These are phyloP conservation scores for Lates calcarifer DNA, from an alignment of 2,113 vertebrate genomes.

Conservation along the genomic window DNA sequence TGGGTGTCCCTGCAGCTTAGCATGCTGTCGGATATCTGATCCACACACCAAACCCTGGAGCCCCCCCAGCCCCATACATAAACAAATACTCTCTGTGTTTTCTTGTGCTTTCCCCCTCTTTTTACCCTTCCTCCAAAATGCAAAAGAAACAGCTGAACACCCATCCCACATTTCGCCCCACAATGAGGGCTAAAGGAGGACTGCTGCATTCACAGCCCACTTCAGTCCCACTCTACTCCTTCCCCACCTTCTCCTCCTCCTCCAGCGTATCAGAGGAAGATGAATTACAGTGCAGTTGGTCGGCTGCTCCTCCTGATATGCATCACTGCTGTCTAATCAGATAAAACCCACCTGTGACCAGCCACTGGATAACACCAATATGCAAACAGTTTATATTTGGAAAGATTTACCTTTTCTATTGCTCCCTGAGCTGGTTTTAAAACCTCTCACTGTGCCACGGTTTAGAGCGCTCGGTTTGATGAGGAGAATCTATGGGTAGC, in stretches of 20 bases:
- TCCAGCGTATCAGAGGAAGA: slow-evolving; percentile 67
- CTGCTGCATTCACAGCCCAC: slow-evolving; percentile 33
- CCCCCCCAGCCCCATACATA: slow-evolving; percentile 48
- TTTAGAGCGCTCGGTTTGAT: slow-evolving; percentile 59
- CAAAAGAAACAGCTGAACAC: slow-evolving; percentile 2
- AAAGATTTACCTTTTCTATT: slow-evolving; percentile 56
- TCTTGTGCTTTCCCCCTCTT: neutral
- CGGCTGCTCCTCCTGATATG: slow-evolving; percentile 70
- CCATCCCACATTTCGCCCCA: slow-evolving; percentile 16
- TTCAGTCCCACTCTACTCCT: slow-evolving; percentile 38
- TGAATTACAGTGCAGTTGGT: slow-evolving; percentile 75
- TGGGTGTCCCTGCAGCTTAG: slow-evolving; percentile 77
- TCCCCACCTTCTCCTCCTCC: slow-evolving; percentile 35
- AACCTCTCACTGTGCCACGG: slow-evolving; percentile 46
- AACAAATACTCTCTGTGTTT: slow-evolving; percentile 32
- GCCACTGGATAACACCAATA: slow-evolving; percentile 66
- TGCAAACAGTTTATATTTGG: slow-evolving; percentile 72
- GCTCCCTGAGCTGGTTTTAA: slow-evolving; percentile 55
- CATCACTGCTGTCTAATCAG: slow-evolving; percentile 78
- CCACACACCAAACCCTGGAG: slow-evolving; percentile 54
- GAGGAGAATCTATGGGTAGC: slow-evolving; percentile 64
- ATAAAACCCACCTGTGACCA: slow-evolving; percentile 80
- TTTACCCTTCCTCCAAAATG: slow-evolving; percentile 8
- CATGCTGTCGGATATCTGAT: slow-evolving; percentile 73
- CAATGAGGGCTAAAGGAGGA: slow-evolving; percentile 13